phyloP scores from a whole-genome alignment of 2,113 vertebrate genomes.

The Tylochromis polylepis region DNA sequence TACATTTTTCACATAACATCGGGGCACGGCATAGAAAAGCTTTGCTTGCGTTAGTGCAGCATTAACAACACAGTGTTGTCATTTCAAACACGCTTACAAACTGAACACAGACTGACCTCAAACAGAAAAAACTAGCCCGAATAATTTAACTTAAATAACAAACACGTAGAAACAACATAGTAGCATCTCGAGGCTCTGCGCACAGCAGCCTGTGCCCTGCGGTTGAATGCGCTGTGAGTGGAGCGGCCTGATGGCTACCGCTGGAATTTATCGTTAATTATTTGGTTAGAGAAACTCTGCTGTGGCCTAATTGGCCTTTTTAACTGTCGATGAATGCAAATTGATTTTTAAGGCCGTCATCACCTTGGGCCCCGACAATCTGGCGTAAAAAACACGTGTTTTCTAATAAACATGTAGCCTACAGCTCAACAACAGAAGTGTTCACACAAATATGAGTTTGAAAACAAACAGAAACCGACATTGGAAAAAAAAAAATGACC shows the following conservation, averaged over 20 bases:
- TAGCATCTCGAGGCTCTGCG: conserved; percentile 41
- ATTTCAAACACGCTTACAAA: conserved; percentile 67
- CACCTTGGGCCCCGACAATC: conserved; percentile 7
- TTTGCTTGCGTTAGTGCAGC: conserved; percentile 67
- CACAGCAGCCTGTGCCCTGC: conserved; percentile 11
- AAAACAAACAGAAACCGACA: conserved; percentile 65
- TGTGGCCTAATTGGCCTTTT: conserved; percentile 3
- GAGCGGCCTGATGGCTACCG: neutral
- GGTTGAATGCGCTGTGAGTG: conserved; percentile 5
- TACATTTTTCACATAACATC: conserved; percentile 61
- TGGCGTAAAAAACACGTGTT: conserved; percentile 51
- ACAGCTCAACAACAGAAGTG: conserved; percentile 50
- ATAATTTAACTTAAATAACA: conserved; percentile 82
- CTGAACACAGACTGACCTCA: conserved; percentile 68
- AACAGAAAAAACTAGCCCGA: conserved; percentile 56
- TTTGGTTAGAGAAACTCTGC: conserved; percentile 33
- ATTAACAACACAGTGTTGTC: conserved; percentile 61
- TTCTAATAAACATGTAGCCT: conserved; percentile 49
- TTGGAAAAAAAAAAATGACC: conserved; percentile 40
- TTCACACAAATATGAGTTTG: conserved; percentile 53
- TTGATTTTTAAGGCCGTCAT: conserved; percentile 3
- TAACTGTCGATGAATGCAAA: conserved; percentile 11
- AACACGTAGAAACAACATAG: conserved; percentile 68
- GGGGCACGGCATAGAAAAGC: conserved; percentile 60
- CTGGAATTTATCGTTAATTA: neutral